Evolutionary conservation across 2,113 vertebrate genomes (phyloP).

Genomic region (Zapornia atra): DNA sequence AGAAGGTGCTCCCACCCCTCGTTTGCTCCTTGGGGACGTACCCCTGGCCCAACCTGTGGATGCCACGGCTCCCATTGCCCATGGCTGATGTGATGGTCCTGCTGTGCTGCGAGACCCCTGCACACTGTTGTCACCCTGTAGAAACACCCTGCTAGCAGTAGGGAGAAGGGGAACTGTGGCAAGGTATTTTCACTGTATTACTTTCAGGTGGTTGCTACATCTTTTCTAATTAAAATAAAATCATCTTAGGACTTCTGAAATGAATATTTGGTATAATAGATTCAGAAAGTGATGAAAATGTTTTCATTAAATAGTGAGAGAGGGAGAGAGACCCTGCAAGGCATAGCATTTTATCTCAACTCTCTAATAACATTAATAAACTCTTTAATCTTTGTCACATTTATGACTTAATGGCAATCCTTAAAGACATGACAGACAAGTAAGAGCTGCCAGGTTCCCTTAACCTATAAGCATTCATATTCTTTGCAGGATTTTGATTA

Average conservation of each 20-base stretch:
- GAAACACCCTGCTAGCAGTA: fast-evolving
- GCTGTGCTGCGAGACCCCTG: neutral
- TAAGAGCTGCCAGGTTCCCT: conserved; percentile 62
- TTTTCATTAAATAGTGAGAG: conserved; percentile 78
- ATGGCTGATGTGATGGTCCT: fast-evolving
- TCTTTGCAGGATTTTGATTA: conserved; percentile 12
- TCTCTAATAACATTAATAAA: conserved; percentile 82
- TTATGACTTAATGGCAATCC: conserved; percentile 78
- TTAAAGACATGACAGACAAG: conserved; percentile 74
- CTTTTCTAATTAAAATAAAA: conserved; percentile 80
- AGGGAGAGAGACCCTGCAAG: conserved; percentile 76
- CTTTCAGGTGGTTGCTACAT: conserved; percentile 67
- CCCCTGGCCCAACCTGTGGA: fast-evolving
- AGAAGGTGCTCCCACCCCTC: neutral
- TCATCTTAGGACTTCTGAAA: conserved; percentile 73
- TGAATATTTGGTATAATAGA: conserved; percentile 76
- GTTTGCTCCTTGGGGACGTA: fast-evolving
- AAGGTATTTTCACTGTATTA: conserved; percentile 54
- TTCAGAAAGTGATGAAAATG: conserved; percentile 79
- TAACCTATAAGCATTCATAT: conserved; percentile 40
- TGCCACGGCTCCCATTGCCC: neutral
- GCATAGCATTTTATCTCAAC: conserved; percentile 78
- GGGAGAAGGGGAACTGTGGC: neutral
- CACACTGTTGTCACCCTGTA: neutral
- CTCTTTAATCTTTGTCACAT: conserved; percentile 80